Percentiles rank a stretch among this genome's conserved stretches.
These are phyloP conservation scores for Escarpia spicata DNA, from an alignment of 2,888 invertebrate genomes.

Conservation along the genomic window DNA sequence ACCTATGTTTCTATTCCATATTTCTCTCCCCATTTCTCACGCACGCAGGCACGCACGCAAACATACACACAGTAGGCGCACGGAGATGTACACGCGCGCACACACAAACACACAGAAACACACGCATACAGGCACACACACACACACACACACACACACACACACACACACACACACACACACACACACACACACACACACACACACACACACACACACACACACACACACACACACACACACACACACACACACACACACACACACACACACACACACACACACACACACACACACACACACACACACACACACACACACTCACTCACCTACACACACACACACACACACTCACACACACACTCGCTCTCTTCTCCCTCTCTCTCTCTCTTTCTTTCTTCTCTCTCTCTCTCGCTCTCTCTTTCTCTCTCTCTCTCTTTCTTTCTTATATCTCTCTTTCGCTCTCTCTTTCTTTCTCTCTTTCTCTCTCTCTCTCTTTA, in stretches of 20 bases:
- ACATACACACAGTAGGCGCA: too few species aligned
- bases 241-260: conserved; percentile 30
- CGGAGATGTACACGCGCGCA: too few species aligned
- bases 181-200: conserved; percentile 30
- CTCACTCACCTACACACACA: conserved; percentile 24
- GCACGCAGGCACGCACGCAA: too few species aligned
- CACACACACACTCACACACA: not conserved
- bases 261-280: conserved; percentile 28
- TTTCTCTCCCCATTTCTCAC: not conserved
- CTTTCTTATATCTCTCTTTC: too few species aligned
- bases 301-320: conserved; percentile 31
- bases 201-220: conserved; percentile 30
- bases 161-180: conserved; percentile 24
- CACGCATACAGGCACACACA: not conserved
- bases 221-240: conserved; percentile 28
- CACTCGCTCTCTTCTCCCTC: too few species aligned
- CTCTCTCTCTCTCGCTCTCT: too few species aligned
- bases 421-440: too few species aligned
- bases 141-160: not conserved
- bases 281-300: conserved; percentile 29
- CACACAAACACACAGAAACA: not conserved
- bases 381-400: too few species aligned
- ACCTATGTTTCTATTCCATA: not conserved
- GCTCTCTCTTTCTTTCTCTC: too few species aligned
- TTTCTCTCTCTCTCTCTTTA: too few species aligned